Percentiles rank a stretch among this genome's conserved stretches.
These are phyloP conservation scores for Lasaia peninsularis DNA, from an alignment of 1,140 invertebrate species.

Conservation along the genomic window DNA sequence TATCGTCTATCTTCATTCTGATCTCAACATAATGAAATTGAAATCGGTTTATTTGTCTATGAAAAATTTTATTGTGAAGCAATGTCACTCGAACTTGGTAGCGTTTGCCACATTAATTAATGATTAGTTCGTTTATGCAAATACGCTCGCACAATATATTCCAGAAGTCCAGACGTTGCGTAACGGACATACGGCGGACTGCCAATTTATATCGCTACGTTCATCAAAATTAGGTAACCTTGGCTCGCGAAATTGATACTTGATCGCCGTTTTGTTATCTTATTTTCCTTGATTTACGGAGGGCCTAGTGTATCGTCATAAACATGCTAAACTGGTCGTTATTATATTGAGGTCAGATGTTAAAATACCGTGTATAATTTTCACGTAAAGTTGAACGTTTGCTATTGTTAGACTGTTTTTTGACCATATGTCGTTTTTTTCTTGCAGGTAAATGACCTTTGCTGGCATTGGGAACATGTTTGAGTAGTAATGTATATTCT, in stretches of 20 bases:
- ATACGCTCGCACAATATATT: neutral
- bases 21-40: too few species aligned
- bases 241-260: neutral
- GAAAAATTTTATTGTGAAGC: too few species aligned
- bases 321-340: neutral
- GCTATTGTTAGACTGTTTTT: conserved; percentile 33
- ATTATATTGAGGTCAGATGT: neutral
- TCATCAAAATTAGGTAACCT: conserved; percentile 2
- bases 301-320: neutral
- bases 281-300: neutral
- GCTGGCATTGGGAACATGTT: conserved; percentile 27
- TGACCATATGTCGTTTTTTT: conserved; percentile 42
- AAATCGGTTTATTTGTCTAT: too few species aligned
- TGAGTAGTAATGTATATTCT: neutral
- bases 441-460: conserved; percentile 64
- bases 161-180: neutral
- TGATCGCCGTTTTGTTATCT: neutral
- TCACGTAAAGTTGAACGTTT: conserved; percentile 15
- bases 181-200: neutral
- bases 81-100: too few species aligned
- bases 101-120: too few species aligned
- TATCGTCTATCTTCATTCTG: too few species aligned
- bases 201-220: neutral
- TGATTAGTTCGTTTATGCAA: too few species aligned
- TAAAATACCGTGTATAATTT: neutral